Base-by-base conservation (phyloP, 1,140 invertebrate species). In the Agraylea sexmaculata region DNA sequence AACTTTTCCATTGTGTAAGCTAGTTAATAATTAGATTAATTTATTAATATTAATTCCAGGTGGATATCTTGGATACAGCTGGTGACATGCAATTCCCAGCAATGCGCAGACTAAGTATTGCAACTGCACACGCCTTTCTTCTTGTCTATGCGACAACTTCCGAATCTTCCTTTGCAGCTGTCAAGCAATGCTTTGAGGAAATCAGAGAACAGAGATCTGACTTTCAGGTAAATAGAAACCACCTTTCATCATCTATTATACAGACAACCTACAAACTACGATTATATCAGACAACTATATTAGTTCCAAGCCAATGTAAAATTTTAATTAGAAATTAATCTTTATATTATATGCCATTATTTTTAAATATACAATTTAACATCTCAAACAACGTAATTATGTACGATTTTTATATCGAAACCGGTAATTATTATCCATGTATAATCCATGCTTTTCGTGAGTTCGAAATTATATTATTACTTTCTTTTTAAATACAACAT, bases 1-100 rank as follows among this genome's bases (percentile, higher is more conserved):
- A n/a, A n/a, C n/a, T n/a, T n/a, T n/a, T n/a, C n/a, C n/a, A n/a
- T n/a, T n/a, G n/a, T n/a, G n/a, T n/a, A n/a, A n/a, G n/a, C n/a
- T n/a, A n/a, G n/a, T n/a, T n/a, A n/a, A n/a, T n/a, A n/a, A n/a
- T n/a, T n/a, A 25, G 23, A 25, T 8, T 25, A 25, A 12, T 25
- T 25, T 25, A 25, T 8, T 25, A 25, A 25, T 25, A 25, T 8
- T 25, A 25, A 12, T 25, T 25, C 37, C 62, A 76, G 68, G 85
- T 91, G 25, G 87, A 92, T 56, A 83, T 92, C 30, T 55, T 92
- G 50, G 87, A 91, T 58, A 93, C 88, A 3, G 84, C 85, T 8
- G 76, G 87, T 20, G 83, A 87, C 56, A 75, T 84, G 56, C 83
- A 89, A 58, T 90, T 89, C 59, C 87, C 87, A 12, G 85, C 85